phyloP scores from a whole-genome alignment of 1,140 invertebrate genomes.

The Bombus confusus region DNA sequence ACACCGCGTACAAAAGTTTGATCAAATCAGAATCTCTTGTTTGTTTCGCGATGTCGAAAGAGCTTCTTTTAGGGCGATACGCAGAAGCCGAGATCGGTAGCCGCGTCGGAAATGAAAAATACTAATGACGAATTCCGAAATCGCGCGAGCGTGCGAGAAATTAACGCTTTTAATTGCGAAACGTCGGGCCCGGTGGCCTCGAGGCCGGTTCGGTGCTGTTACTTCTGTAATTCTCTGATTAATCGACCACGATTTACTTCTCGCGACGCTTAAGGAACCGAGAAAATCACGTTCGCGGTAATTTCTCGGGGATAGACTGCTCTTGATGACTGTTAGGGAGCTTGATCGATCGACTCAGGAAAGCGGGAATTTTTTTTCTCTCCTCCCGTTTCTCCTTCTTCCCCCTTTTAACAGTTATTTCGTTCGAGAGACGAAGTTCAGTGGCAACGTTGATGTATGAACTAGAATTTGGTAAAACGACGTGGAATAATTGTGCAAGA shows the following conservation, averaged over 20 bases:
- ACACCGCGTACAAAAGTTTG: background rate
- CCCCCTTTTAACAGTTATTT: constrained; percentile 6
- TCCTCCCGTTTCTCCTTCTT: too few species aligned
- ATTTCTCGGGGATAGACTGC: constrained; percentile 18
- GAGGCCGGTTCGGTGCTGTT: constrained; percentile 23
- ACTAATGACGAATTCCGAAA: constrained; percentile 57
- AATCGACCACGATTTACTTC: constrained; percentile 65
- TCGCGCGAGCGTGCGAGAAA: constrained; percentile 54
- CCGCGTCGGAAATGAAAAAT: constrained; percentile 32
- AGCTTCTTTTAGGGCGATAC: background rate
- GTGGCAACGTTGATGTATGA: background rate
- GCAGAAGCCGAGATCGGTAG: too few species aligned
- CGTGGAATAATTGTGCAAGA: background rate
- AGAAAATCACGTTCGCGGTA: constrained; percentile 47
- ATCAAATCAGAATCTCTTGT: background rate
- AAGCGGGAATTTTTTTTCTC: background rate
- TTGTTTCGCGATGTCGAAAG: background rate
- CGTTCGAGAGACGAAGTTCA: background rate
- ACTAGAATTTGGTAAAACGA: background rate
- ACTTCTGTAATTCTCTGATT: constrained; percentile 63
- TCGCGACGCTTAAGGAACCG: constrained; percentile 55
- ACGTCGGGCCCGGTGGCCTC: constrained; percentile 39
- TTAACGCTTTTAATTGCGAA: constrained; percentile 67
- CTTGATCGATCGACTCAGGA: constrained; percentile 20
- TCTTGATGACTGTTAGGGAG: constrained; percentile 40